Evolutionary conservation across 2,113 vertebrate genomes (phyloP), one percentile per base, ranked within the genome.

Genomic region (Narcine bancroftii): DNA sequence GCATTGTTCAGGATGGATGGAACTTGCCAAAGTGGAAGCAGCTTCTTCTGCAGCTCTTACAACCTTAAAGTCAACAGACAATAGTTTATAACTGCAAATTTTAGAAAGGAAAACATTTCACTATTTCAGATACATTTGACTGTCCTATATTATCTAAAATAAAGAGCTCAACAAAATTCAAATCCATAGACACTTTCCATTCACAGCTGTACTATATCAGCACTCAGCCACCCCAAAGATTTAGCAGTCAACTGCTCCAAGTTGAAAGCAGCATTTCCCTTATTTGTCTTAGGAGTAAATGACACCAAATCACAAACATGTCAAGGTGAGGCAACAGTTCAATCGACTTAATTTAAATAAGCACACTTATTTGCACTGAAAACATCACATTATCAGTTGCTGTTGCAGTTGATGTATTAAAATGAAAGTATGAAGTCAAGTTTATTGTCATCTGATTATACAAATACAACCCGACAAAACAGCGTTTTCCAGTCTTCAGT

Each of bases 1-100:
- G 96, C 99, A 99, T 94, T 99, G 99, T 95, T 99, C 99, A 0
- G 98, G 98, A 94, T 99, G 97, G 94, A 99, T 99, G 93, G 99
- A 99, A 83, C 97, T 96, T 0, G 99, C 99, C 94, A 99, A 94
- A 0, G 98, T 99, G 92, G 98, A 96, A 0, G 98, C 98, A 0
- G 99, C 97, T 95, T 99, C 99, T 94, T 99, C 99, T 0, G 99
- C 99, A 6, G 98, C 98, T 93, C 99, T 96, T 72, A 99, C 97
- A n/a, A 99, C 99, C 99, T 99, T 93, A 26, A 53, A 17, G 56
- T 2, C 60, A 83, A 91, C 11, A 91, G 21, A 71, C 39, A 91
- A 79, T 42, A 71, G 39, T 69, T 91, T 69, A 91, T 29, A 69
- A 56, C 17, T 42, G 60, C n/a, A 66, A 47, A 45, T 69, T 60